Evolutionary conservation across 2,888 invertebrate species (phyloP), one percentile per base, ranked within the genome.

Genomic region (Nyleta sp.): DNA sequence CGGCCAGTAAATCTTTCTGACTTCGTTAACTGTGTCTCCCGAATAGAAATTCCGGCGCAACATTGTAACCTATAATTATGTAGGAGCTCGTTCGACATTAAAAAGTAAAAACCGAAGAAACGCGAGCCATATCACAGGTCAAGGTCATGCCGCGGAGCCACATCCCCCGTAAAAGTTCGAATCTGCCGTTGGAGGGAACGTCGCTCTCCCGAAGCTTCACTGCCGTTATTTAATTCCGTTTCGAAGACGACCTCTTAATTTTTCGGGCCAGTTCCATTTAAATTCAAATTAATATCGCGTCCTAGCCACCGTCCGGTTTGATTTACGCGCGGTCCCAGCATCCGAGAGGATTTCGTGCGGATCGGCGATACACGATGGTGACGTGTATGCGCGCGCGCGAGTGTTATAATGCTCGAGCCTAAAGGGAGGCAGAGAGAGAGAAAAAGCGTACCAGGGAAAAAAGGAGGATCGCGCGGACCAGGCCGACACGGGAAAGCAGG

Each of bases 11-110:
- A 60, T 72, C 62, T 62, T 55, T 18, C 11, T 18, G 33, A 52
- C 42, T 22, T 33, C 2, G 65, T 35, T 53, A 65, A 44, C 74
- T 33, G 33, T 60, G 48, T 68, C 48, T 70, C 48, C 13, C 22
- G 6, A 40, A 38, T 18, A 10, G 7, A 50, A 64, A 70, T 57
- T 76, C 38, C 55, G 31, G 10, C 13, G 82, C 81, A 28, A 48
- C 60, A n/a, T 64, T 64, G 83, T 87, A 86, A 88, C 87, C 86
- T 85, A 82, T 88, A 89, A 88, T 89, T 88, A 87, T 79, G 83
- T 48, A 57, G 72, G 55, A 72, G 62, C 64, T 33, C 15, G 42
- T 3, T 52, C 40, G 22, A 20, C 28, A 33, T 48, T n/a, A 28
- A 53, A 31, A 50, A 20, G 11, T 3, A 44, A 46, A 70, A 38